Evolutionary conservation across 2,113 vertebrate genomes (phyloP).

Genomic region (Indicator maculatus): DNA sequence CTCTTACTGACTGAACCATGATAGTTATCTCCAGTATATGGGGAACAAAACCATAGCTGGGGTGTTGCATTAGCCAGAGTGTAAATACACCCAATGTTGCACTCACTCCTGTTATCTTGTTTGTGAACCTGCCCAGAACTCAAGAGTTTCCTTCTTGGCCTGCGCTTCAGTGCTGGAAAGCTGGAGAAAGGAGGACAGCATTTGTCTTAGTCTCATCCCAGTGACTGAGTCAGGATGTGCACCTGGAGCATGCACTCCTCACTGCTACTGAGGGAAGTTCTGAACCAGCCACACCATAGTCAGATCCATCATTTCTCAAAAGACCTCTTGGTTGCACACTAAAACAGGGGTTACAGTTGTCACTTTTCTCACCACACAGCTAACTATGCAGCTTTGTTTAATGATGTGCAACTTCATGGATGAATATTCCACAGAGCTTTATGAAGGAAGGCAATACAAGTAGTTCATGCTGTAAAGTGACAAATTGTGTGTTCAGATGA

Average conservation of each 20-base stretch:
- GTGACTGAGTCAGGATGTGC: accelerated
- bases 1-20: not conserved
- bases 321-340: accelerated
- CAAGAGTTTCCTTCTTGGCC: not conserved
- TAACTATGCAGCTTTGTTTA: not conserved
- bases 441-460: not conserved
- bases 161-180: not conserved
- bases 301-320: not conserved
- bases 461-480: not conserved
- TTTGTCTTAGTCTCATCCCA: not conserved
- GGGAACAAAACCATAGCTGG: not conserved
- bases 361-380: not conserved
- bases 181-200: not conserved
- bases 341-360: not conserved
- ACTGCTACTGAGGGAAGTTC: not conserved
- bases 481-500: not conserved
- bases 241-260: not conserved
- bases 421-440: not conserved
- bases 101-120: not conserved
- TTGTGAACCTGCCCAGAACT: not conserved
- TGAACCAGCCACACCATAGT: not conserved
- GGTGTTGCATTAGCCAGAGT: not conserved
- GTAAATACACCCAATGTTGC: not conserved
- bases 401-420: not conserved
- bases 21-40: not conserved